phyloP scores from a whole-genome alignment of 2,797 vertebrate genomes.

The Falco berigora region DNA sequence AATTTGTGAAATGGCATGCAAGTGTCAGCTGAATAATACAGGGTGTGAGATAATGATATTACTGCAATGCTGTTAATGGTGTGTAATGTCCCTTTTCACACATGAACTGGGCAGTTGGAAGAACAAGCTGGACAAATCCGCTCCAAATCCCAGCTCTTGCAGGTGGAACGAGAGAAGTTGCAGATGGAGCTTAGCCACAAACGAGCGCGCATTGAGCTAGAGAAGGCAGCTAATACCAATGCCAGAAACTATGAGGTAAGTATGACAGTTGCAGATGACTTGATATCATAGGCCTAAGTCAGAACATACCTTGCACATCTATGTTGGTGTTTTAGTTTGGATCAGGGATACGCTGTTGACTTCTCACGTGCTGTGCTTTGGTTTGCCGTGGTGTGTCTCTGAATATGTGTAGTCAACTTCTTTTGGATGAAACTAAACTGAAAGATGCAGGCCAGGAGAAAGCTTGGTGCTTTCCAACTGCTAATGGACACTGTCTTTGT shows the following conservation, averaged over 20 bases:
- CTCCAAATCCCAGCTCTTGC: conserved; percentile 82
- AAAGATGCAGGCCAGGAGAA: background rate
- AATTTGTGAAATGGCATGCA: background rate
- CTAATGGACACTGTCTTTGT: background rate
- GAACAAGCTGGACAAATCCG: conserved; percentile 86
- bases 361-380: background rate
- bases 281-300: fast-evolving
- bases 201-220: conserved; percentile 89
- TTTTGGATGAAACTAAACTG: background rate
- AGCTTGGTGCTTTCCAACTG: background rate
- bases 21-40: background rate
- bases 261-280: fast-evolving
- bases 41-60: fast-evolving
- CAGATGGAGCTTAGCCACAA: conserved; percentile 97
- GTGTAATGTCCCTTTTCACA: background rate
- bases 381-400: background rate
- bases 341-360: background rate
- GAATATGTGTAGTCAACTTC: no score
- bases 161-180: conserved; percentile 91
- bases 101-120: conserved; percentile 74
- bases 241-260: conserved; percentile 87
- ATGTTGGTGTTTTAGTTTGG: fast-evolving
- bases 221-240: conserved; percentile 82
- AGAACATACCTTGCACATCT: background rate
- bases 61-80: background rate